Conservation (phyloP, 2,113 vertebrate genomes). For the Rhagologus leucostigma region DNA sequence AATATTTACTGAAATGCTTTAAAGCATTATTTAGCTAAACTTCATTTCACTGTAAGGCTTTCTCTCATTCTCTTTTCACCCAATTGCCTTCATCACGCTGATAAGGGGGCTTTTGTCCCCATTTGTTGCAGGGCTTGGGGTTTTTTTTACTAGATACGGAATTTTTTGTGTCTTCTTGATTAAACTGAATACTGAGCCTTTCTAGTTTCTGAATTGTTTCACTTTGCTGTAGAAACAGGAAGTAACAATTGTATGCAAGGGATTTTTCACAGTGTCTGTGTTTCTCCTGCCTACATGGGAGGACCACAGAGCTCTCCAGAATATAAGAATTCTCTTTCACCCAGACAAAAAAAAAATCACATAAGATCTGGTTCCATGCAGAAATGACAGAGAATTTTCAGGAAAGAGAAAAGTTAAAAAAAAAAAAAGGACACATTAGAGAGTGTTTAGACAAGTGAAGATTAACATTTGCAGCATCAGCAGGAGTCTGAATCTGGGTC, state of each 20-base stretch:
- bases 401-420: not conserved
- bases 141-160: not conserved
- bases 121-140: not conserved
- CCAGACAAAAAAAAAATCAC: not conserved
- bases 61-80: not conserved
- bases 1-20: not conserved
- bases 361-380: not conserved
- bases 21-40: not conserved
- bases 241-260: not conserved
- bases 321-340: not conserved
- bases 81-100: not conserved
- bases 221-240: not conserved
- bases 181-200: not conserved
- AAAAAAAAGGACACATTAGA: not conserved
- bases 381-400: not conserved
- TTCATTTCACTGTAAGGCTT: not conserved
- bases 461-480: not conserved
- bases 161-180: not conserved
- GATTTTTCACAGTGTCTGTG: not conserved
- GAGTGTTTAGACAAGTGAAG: not conserved
- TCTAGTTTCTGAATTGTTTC: not conserved
- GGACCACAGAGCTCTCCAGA: not conserved
- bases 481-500: not conserved
- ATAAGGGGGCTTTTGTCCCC: not conserved
- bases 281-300: not conserved